Conservation (phyloP, 1,140 invertebrate species). For the Drosophila auraria region DNA sequence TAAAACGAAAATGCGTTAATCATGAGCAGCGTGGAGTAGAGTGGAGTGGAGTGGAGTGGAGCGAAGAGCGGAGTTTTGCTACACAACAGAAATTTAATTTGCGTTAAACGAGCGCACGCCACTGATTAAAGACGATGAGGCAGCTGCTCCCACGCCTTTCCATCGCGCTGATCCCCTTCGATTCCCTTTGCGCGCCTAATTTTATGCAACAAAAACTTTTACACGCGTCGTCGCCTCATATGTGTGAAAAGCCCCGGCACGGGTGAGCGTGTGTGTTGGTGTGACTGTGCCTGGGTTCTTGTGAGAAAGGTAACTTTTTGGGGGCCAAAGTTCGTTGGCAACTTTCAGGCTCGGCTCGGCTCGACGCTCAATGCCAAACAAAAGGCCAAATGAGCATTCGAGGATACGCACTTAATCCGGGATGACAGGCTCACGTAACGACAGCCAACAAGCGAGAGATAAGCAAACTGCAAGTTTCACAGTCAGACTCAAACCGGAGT, state of each 20-base stretch:
- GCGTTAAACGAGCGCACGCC: constrained; percentile 80
- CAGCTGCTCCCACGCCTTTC: constrained; percentile 23
- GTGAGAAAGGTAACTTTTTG: constrained; percentile 64
- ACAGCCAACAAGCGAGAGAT: constrained; percentile 62
- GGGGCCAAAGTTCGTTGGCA: constrained; percentile 57
- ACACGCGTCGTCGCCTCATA: constrained; percentile 71
- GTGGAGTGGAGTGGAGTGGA: constrained; percentile 33
- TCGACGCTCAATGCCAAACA: constrained; percentile 48
- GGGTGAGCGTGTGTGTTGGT: constrained; percentile 3
- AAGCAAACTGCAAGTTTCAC: constrained; percentile 70
- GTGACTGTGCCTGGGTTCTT: constrained; percentile 9
- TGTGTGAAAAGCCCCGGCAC: constrained; percentile 47
- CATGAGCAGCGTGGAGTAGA: constrained; percentile 48
- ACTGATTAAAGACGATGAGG: constrained; percentile 72
- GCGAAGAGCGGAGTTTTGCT: constrained; percentile 57
- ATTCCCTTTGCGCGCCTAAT: constrained; percentile 47
- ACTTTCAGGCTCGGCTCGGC: constrained; percentile 13
- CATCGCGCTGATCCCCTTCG: neutral
- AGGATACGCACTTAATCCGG: constrained; percentile 76
- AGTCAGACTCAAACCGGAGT: constrained; percentile 22
- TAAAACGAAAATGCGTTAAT: constrained; percentile 81
- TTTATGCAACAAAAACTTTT: constrained; percentile 81
- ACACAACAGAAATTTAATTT: constrained; percentile 75
- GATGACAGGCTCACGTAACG: constrained; percentile 73
- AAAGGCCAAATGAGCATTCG: constrained; percentile 56